Conservation (phyloP, 1,140 invertebrate genomes). For the Planococcus citri region DNA sequence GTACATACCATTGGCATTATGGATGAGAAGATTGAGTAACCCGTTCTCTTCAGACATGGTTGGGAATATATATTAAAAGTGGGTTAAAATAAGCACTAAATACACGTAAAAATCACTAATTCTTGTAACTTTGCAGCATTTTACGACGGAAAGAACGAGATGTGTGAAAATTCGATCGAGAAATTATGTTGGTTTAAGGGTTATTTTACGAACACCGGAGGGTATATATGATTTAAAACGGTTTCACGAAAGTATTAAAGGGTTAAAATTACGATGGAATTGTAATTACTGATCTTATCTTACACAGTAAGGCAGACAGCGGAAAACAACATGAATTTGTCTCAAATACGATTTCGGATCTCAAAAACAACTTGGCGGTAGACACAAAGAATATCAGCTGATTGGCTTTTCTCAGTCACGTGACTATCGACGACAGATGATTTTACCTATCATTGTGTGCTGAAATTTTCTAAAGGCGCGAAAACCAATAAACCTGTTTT, state of each 20-base stretch:
- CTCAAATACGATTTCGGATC: not conserved
- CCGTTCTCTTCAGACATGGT: constrained; percentile 10
- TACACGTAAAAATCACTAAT: not conserved
- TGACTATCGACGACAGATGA: constrained; percentile 10
- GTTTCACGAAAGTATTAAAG: not conserved
- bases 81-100: not conserved
- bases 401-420: not conserved
- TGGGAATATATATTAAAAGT: not conserved
- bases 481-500: not conserved
- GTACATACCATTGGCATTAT: not conserved
- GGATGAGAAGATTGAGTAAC: not conserved
- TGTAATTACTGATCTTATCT: not conserved
- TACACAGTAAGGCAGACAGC: not conserved
- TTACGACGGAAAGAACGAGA: not conserved
- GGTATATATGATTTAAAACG: not conserved
- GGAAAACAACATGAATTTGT: constrained; percentile 3
- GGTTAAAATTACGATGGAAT: not conserved
- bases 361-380: constrained; percentile 20
- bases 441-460: constrained; percentile 9
- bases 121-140: not conserved
- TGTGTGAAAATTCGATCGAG: not conserved
- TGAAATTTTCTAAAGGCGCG: not conserved
- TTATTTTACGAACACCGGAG: not conserved
- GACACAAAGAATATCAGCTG: constrained; percentile 19
- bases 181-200: not conserved